These are phyloP conservation scores for Nymphicus hollandicus DNA, from an alignment of 2,113 vertebrate species.

Conservation along the genomic window DNA sequence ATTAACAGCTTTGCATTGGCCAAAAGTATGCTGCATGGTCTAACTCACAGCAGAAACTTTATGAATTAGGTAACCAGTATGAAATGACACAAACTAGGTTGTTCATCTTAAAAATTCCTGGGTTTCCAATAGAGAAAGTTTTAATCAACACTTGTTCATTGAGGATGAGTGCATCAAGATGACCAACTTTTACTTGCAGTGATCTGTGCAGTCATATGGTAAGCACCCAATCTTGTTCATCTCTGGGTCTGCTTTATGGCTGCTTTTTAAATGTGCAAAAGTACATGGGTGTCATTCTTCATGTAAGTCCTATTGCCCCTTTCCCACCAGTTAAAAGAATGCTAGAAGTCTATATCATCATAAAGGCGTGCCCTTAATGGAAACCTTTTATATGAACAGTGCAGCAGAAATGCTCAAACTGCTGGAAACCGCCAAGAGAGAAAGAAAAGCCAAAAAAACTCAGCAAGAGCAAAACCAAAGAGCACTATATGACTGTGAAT, in stretches of 20 bases:
- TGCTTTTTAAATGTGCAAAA: neutral
- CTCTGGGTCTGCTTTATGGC: neutral
- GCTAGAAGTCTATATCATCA: neutral
- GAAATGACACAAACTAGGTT: neutral
- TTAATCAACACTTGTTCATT: neutral
- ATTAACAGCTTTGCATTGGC: neutral
- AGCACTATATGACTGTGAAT: neutral
- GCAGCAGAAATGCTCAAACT: slow-evolving; percentile 6
- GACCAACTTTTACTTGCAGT: neutral
- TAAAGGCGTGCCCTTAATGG: slow-evolving; percentile 7
- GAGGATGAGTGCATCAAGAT: neutral
- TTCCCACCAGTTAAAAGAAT: slow-evolving; percentile 10
- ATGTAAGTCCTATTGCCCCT: neutral
- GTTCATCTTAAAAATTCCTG: neutral
- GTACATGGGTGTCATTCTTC: neutral
- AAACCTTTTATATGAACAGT: neutral
- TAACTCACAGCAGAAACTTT: neutral
- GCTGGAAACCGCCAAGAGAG: neutral
- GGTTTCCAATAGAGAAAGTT: neutral
- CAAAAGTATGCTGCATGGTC: neutral
- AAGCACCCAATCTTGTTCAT: neutral
- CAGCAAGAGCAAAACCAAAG: neutral
- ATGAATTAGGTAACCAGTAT: neutral
- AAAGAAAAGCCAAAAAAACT: neutral
- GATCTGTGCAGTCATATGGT: neutral